Evolutionary conservation across 2,797 vertebrate species (phyloP), one percentile per base, ranked within the genome.

Genomic region (Acanthurus tractus): DNA sequence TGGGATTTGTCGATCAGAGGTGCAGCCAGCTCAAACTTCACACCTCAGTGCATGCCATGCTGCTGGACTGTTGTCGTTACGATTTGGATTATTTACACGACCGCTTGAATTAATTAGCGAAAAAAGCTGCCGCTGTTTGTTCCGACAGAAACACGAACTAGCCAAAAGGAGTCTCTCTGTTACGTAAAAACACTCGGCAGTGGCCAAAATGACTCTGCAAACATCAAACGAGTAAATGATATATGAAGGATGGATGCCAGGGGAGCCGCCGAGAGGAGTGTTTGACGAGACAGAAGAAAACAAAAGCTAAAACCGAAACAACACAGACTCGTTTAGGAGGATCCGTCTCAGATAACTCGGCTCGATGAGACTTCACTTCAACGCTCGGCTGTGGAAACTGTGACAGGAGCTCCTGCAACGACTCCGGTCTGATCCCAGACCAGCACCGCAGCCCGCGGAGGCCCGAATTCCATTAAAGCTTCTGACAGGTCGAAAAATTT

Each of bases 401-500:
- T 66, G 68, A 74, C 61, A 76, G 69, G 25, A 70, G 59, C 10
- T 46, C 1, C 45, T 57, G 53, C 58, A 69, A 54, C 42, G 74
- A 70, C 61, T 81, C 68, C n/a, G 36, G 46, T 81, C 38, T 71
- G 77, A 84, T 85, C 74, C 74, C 79, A 54, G 54, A 75, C 42
- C 59, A 66, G 54, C 49, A 2, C 40, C 9, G 6, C 15, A 70
- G 65, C 74, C 85, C 72, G 23, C 48, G 6, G 70, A 76, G 75
- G 70, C 64, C 56, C 45, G 56, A 46, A 62, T 85, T 40, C 64
- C 69, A 86, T 86, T 81, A 80, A 84, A 74, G 40, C 44, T 29
- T 73, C 25, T 90, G 86, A 90, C 88, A 86, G 70, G 45, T 76
- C 44, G 53, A 66, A 86, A 86, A 74, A 74, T 82, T 78, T 40